Percentiles rank a stretch among this genome's conserved stretches.
These are phyloP conservation scores for Drosophila aldrichi DNA, from an alignment of 2,888 invertebrate species.

Conservation along the genomic window DNA sequence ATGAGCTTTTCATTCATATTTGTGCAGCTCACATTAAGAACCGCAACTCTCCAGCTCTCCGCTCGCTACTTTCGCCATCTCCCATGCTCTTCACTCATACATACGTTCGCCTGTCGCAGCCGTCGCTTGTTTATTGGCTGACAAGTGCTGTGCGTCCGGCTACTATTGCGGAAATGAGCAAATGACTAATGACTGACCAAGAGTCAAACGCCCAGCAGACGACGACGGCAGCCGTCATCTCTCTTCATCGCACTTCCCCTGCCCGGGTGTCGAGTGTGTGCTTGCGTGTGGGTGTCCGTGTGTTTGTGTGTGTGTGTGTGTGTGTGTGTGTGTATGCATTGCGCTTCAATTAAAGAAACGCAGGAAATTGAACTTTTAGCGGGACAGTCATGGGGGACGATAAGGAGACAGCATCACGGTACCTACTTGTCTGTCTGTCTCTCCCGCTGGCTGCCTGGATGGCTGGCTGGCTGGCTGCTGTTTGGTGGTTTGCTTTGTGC, in stretches of 20 bases:
- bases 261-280: not conserved
- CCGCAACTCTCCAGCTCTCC: not conserved
- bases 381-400: not conserved
- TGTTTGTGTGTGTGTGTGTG: constrained; percentile 36
- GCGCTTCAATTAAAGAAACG: constrained; percentile 78
- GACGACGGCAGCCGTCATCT: constrained; percentile 1
- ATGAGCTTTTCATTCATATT: constrained; percentile 54
- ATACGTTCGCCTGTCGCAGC: constrained; percentile 25
- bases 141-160: constrained; percentile 80
- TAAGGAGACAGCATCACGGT: constrained; percentile 39
- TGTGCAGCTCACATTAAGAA: constrained; percentile 6
- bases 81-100: not conserved
- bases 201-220: constrained; percentile 34
- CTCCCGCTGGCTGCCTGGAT: not conserved
- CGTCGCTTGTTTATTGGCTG: constrained; percentile 78
- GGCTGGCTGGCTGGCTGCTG: constrained; percentile 10
- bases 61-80: not conserved
- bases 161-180: constrained; percentile 79
- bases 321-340: constrained; percentile 66
- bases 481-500: constrained; percentile 21
- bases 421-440: constrained; percentile 66
- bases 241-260: not conserved
- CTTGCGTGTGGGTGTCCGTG: constrained; percentile 39
- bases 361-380: constrained; percentile 79
- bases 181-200: constrained; percentile 81